Percentiles rank a stretch among this genome's conserved stretches.
Conservation (phyloP, 1,140 invertebrate genomes). For the Nixonia krombeini region DNA sequence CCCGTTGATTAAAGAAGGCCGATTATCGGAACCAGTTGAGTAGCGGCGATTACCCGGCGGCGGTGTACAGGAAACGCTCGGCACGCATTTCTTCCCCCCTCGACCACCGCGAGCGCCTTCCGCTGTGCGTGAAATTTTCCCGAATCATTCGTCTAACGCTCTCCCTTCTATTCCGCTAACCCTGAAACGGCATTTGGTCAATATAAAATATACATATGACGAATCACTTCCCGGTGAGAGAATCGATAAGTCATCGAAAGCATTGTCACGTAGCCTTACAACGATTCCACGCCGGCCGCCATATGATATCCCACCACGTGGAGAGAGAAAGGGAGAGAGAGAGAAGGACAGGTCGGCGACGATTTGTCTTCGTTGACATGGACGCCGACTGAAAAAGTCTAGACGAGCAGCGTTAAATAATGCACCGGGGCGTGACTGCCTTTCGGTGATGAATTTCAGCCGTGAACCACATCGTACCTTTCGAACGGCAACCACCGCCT, state of each 20-base stretch:
- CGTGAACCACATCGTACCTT: constrained; percentile 1
- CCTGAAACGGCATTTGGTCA: not conserved
- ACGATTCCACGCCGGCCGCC: not conserved
- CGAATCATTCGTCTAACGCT: not conserved
- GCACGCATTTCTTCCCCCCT: too few species aligned
- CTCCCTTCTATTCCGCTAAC: not conserved
- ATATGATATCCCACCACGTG: not conserved
- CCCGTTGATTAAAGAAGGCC: too few species aligned
- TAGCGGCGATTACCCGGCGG: too few species aligned
- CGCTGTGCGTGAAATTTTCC: not conserved
- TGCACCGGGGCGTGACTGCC: constrained; percentile 1
- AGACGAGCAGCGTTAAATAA: constrained; percentile 13
- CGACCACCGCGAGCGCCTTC: too few species aligned
- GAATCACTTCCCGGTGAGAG: not conserved
- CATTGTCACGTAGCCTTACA: constrained; percentile 22
- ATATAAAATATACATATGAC: constrained; percentile 5
- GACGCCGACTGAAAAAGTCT: not conserved
- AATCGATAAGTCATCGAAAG: constrained; percentile 35
- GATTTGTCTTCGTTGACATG: constrained; percentile 24
- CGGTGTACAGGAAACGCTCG: too few species aligned
- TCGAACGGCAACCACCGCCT: not conserved
- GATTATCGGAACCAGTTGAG: too few species aligned
- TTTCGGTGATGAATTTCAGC: not conserved
- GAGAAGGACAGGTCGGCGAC: too few species aligned
- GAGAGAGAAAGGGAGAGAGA: too few species aligned